Evolutionary conservation across 2,888 invertebrate genomes (phyloP), one percentile per base, ranked within the genome.

Genomic region (Harpagoxenus sublaevis): DNA sequence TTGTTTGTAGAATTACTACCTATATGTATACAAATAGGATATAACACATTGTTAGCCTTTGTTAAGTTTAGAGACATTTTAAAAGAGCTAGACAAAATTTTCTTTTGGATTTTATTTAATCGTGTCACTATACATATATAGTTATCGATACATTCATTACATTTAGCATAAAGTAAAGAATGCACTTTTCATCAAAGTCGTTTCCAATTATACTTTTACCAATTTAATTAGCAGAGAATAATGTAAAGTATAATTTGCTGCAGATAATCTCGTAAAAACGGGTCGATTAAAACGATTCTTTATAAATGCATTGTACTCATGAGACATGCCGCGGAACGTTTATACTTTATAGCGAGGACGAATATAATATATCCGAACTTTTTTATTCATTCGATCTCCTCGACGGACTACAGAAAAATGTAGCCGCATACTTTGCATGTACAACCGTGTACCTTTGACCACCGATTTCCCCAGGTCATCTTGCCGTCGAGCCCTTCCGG

Each of bases 401-500:
- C 4, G 6, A 42, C 4, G 39, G 28, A 42, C 15, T 39, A 28
- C 23, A 6, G 15, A 23, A 23, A 23, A 23, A 35, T 74, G 28
- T 31, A 57, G 8, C 23, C 53, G 23, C 3, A 8, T 10, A 35
- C 23, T 45, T 60, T 12, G 31, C 45, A 15, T 35, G 39, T 65
- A 18, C 23, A 23, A 23, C 18, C 10, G 10, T 28, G 3, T 18
- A 39, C 55, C 57, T 35, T 70, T 2, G 31, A 15, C n/a, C 42
- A 35, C 70, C 68, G 78, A 57, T 78, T 68, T 39, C 51, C 51
- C 18, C 65, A 23, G 74, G 51, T 77, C 70, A 68, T 68, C 68
- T 31, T 31, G 55, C 55, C 42, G 42, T 55, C 68, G 55, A 31
- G 78, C 53, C 42, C 23, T 53, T 66, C 77, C 68, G 70, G 68